Evolutionary conservation across 2,888 invertebrate species (phyloP), one percentile per base, ranked within the genome.

Genomic region (Lasius fuliginosus): DNA sequence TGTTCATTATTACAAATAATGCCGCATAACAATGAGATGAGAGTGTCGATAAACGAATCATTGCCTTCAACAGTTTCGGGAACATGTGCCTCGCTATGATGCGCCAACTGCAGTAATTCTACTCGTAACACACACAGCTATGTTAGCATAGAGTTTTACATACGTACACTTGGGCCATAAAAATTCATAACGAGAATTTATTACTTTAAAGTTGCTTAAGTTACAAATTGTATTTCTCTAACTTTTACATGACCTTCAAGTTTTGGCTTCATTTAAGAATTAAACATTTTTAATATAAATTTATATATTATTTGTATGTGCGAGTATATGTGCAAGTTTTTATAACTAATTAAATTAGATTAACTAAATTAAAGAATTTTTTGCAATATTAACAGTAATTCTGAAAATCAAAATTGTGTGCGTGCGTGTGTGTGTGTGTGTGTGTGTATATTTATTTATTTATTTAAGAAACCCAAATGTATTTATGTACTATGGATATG

Each of bases 1-100:
- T 94, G 94, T 90, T 94, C 94, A 88, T 94, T 93, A 92, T 92
- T 94, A 92, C 94, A 94, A 94, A 94, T 90, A 94, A 94, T 90
- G 92, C 94, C 93, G 92, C 95, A 95, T 92, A 95, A 93, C 91
- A 95, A 92, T 87, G 95, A 94, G 93, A 95, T 93, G 92, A 95
- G 84, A 87, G 93, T 92, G 89, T 94, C 93, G 94, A 95, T 87
- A 92, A 95, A 86, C 74, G 94, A 94, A 91, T 92, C 94, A 89
- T 94, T 91, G 91, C 92, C 94, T 93, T 92, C 92, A 81, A 90
- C 85, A 84, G 89, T 90, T 85, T 94, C 92, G 84, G 94, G 90
- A 89, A 89, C 90, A 92, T 90, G 92, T 91, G 92, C 92, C 91
- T 94, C 94, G 89, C 92, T 94, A 94, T 91, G 93, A 90, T 92